These are phyloP conservation scores for Eugnorisma glareosa DNA, from an alignment of 2,888 invertebrate species.

Conservation along the genomic window DNA sequence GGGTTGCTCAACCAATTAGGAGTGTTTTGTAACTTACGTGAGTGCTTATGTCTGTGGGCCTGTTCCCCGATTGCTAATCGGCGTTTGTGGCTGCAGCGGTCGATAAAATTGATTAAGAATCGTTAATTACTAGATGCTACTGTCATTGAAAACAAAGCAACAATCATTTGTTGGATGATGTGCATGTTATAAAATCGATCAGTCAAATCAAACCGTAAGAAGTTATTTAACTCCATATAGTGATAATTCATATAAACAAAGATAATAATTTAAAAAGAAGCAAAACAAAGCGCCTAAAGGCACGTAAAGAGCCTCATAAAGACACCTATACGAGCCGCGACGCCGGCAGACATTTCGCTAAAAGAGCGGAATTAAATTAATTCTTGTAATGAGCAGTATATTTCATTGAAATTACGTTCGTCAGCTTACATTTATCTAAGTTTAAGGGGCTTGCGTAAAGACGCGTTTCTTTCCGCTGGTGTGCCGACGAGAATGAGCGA, in stretches of 20 bases:
- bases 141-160: background rate
- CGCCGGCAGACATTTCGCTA: constrained; percentile 67
- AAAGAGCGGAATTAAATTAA: constrained; percentile 78
- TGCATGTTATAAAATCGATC: background rate
- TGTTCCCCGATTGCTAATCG: constrained; percentile 50
- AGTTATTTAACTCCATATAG: background rate
- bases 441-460: constrained; percentile 80
- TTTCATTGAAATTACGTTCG: constrained; percentile 84
- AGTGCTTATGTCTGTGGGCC: constrained; percentile 17
- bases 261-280: constrained; percentile 24
- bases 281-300: constrained; percentile 38
- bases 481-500: constrained; percentile 82
- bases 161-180: too few relatives aligned
- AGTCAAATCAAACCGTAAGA: background rate
- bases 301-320: constrained; percentile 54
- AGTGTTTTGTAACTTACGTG: constrained; percentile 70
- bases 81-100: constrained; percentile 20
- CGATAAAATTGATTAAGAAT: background rate
- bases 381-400: constrained; percentile 80
- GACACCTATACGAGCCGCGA: constrained; percentile 58
- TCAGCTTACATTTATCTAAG: constrained; percentile 85
- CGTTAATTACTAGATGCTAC: background rate
- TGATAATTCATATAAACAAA: constrained; percentile 26
- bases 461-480: constrained; percentile 82
- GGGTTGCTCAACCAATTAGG: constrained; percentile 84